phyloP scores from a whole-genome alignment of 2,113 vertebrate genomes.

The Axis porcinus region DNA sequence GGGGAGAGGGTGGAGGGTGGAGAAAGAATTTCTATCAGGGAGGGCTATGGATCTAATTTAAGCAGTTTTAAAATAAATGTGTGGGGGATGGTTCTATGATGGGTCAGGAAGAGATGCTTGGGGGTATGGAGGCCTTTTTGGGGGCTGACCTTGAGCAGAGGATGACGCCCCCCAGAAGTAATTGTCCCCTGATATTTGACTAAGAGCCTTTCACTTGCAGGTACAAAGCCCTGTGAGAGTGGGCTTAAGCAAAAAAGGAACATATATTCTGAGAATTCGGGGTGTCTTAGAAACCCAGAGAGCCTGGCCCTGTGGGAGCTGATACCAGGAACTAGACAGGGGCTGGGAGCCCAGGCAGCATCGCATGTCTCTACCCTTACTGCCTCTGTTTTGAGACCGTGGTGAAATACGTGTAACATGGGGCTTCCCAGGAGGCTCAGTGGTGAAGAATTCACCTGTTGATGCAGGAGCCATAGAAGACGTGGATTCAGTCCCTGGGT shows the following conservation, averaged over 20 bases:
- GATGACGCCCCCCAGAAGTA: not conserved
- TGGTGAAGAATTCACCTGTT: not conserved
- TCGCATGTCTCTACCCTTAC: not conserved
- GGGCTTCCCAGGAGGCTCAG: not conserved
- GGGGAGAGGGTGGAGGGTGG: not conserved
- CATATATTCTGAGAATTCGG: too few species aligned
- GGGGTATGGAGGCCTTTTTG: accelerated
- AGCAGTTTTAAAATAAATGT: not conserved
- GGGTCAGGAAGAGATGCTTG: not conserved
- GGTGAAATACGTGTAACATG: not conserved
- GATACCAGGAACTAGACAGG: too few species aligned
- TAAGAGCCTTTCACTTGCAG: not conserved
- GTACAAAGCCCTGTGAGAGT: not conserved
- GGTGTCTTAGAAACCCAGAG: not conserved
- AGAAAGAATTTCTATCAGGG: not conserved
- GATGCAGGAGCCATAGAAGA: not conserved
- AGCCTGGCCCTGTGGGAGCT: not conserved
- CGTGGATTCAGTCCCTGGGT: not conserved
- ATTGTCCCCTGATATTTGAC: not conserved
- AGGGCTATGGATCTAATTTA: not conserved
- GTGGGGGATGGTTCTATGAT: not conserved
- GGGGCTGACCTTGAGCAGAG: not conserved
- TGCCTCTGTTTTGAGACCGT: not conserved
- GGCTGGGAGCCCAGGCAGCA: not conserved
- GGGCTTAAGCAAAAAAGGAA: not conserved